Conservation (phyloP, 2,113 vertebrate genomes). For the Nipponia nippon region DNA sequence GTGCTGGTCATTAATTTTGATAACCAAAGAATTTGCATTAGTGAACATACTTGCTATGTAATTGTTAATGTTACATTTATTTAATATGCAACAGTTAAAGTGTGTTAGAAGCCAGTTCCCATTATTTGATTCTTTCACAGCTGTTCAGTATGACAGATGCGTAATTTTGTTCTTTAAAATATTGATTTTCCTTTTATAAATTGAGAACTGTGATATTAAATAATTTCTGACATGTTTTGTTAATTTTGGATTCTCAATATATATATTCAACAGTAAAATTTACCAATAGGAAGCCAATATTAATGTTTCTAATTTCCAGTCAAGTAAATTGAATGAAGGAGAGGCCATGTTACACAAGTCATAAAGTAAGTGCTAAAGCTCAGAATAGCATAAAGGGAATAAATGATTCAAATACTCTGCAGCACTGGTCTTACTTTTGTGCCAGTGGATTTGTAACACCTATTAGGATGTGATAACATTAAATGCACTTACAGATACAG, state of each 20-base stretch:
- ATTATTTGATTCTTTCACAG: background rate
- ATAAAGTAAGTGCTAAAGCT: background rate
- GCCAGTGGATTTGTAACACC: background rate
- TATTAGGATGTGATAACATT: background rate
- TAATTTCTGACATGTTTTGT: background rate
- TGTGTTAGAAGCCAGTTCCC: background rate
- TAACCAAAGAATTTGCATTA: slow-evolving; percentile 4
- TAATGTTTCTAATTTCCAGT: background rate
- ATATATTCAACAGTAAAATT: background rate
- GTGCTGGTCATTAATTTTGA: slow-evolving; percentile 38
- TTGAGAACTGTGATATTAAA: background rate
- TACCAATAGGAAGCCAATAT: background rate
- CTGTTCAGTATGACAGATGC: background rate
- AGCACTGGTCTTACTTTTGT: background rate
- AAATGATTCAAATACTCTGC: background rate
- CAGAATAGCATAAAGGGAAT: background rate
- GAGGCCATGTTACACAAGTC: background rate
- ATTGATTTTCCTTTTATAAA: background rate
- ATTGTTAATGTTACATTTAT: background rate
- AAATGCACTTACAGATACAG: background rate
- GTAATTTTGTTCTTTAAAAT: background rate
- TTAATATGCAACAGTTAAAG: background rate
- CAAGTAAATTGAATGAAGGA: background rate
- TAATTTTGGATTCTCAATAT: background rate
- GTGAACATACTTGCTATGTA: background rate